These are phyloP conservation scores for Heliothis virescens DNA, from an alignment of 1,140 invertebrate species.

Conservation along the genomic window DNA sequence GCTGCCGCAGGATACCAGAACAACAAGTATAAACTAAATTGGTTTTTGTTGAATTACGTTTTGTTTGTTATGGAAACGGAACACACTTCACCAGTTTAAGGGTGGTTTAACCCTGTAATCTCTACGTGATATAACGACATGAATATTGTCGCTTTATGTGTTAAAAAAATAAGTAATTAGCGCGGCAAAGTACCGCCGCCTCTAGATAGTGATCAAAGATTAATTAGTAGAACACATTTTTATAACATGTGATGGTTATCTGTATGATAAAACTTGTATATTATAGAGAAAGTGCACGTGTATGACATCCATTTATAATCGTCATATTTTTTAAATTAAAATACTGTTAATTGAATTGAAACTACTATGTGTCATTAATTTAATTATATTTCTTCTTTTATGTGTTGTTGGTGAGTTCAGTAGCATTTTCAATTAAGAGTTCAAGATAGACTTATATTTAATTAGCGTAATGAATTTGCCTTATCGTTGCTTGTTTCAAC, in stretches of 20 bases:
- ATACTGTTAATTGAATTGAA: not conserved
- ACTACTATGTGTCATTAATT: not conserved
- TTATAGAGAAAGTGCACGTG: not conserved
- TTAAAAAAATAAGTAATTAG: constrained; percentile 16
- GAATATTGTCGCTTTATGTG: not conserved
- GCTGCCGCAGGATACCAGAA: no score
- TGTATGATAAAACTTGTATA: not conserved
- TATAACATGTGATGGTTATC: not conserved
- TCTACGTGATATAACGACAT: constrained; percentile 1
- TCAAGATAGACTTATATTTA: no score
- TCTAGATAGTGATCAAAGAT: constrained; percentile 13
- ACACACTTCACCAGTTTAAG: no score
- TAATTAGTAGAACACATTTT: constrained; percentile 22
- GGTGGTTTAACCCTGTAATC: not conserved
- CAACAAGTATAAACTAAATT: no score
- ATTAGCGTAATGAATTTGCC: no score
- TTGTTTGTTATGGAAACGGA: no score
- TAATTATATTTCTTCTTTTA: no score
- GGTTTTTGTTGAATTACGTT: no score
- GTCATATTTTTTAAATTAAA: not conserved
- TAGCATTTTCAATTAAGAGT: no score
- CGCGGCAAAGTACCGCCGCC: not conserved
- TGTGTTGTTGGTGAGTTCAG: no score
- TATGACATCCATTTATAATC: not conserved
- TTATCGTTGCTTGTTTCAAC: no score